Percentiles rank a stretch among this genome's conserved stretches.
Conservation (phyloP, 2,113 vertebrate genomes). For the Prionailurus bengalensis region DNA sequence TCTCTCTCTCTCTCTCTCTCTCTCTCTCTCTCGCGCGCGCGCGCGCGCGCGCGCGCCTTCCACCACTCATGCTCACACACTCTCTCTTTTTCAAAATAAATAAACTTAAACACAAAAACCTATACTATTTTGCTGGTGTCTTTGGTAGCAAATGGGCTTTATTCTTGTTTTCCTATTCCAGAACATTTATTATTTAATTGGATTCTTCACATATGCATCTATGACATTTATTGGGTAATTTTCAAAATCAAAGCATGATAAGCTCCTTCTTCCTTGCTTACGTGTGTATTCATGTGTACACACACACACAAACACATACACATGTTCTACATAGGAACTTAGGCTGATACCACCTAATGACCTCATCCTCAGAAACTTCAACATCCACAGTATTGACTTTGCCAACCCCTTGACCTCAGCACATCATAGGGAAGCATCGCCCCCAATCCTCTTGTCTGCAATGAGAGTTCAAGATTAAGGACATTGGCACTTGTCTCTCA, state of each 20-base stretch:
- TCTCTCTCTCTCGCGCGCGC: too few relatives aligned
- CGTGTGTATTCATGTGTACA: background rate
- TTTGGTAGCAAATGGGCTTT: conserved; percentile 32
- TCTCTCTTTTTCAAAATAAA: too few relatives aligned
- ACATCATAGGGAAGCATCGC: background rate
- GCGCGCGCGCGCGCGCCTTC: too few relatives aligned
- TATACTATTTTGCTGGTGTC: background rate
- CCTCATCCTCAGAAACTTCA: background rate
- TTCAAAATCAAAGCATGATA: background rate
- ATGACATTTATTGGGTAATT: conserved; percentile 49
- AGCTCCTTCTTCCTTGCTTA: background rate
- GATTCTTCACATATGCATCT: background rate
- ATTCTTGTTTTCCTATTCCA: conserved; percentile 46
- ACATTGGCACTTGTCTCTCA: background rate
- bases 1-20: too few relatives aligned
- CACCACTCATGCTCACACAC: too few relatives aligned
- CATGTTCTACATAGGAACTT: background rate
- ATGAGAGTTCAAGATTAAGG: background rate
- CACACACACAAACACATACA: fast-evolving
- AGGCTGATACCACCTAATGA: background rate
- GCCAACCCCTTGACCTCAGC: background rate
- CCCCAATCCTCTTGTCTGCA: background rate
- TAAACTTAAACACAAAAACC: background rate
- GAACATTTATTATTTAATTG: conserved; percentile 35
- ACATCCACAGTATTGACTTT: background rate